Base-by-base conservation (phyloP, 92 coral and sea anemone genomes). In the Paragorgia papillata region DNA sequence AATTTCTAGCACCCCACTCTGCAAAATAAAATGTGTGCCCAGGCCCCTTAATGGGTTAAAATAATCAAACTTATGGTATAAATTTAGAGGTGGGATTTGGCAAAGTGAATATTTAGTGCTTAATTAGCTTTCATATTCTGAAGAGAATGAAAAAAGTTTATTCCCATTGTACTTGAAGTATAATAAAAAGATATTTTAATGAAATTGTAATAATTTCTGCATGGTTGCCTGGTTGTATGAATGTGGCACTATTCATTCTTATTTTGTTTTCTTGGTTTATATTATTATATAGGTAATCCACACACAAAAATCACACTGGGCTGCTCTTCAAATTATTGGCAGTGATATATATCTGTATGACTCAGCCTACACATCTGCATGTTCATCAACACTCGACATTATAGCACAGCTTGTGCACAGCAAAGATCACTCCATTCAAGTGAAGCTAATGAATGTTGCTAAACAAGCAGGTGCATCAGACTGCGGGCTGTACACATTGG, bases 351-450 rank as follows among this genome's bases (percentile, higher is more conserved):
- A 30, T 20, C 63, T 57, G 12, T 57, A 19, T 24, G 63, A 57
- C 32, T 57, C 63, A 57, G 63, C 63, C 3, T 57, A 57, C 30
- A 21, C 32, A 19, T 57, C 63, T 57, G 63, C 63, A 57, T 57
- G 63, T 30, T 25, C 63, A 18, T 57, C 63, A 57, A 57, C 63
- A 25, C 63, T 57, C 12, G 30, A 3, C 30, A 57, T 57, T 2
- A 57, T 57, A 57, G 20, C 63, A 24, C 63, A 57, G 32, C 63
- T 57, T 57, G 63, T 57, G 32, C 63, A 3, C n/a, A n/a, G n/a
- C n/a, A n/a, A n/a, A n/a, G n/a, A n/a, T n/a, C n/a, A n/a, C n/a
- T n/a, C n/a, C n/a, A n/a, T n/a, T n/a, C n/a, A n/a, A n/a, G n/a
- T n/a, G n/a, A n/a, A n/a, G n/a, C n/a, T n/a, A n/a, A n/a, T n/a